These are phyloP conservation scores for Leucoraja erinaceus DNA, from an alignment of 2,113 vertebrate species.

Conservation along the genomic window DNA sequence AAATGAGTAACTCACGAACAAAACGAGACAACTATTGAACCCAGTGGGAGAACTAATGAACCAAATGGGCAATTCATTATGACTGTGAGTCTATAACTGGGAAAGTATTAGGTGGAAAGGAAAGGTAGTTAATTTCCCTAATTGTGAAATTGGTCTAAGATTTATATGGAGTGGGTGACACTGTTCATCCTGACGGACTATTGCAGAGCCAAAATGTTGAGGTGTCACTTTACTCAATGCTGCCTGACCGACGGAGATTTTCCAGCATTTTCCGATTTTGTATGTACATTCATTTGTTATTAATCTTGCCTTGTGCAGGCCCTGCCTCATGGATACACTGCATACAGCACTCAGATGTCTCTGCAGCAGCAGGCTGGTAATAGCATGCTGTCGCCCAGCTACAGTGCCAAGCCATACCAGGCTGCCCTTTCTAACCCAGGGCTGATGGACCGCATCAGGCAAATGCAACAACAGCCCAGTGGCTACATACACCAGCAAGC, in stretches of 20 bases:
- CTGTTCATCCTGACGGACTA: not conserved
- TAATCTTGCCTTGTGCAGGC: not conserved
- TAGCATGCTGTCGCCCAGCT: constrained; percentile 56
- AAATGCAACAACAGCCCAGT: constrained; percentile 55
- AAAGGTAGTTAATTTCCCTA: not conserved
- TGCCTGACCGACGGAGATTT: too few relatives aligned
- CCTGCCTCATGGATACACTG: constrained; percentile 55
- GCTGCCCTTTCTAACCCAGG: constrained; percentile 44
- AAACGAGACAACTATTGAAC: too few relatives aligned
- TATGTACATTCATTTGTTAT: not conserved
- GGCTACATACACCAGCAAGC: constrained; percentile 51
- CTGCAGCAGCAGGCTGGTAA: constrained; percentile 50
- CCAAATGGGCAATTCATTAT: too few relatives aligned
- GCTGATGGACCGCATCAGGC: constrained; percentile 53
- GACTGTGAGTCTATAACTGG: not conserved
- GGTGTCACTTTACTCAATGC: not conserved
- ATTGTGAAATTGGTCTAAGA: not conserved
- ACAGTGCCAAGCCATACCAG: constrained; percentile 44
- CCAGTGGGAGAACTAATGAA: too few relatives aligned
- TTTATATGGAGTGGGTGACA: not conserved
- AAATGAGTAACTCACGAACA: too few relatives aligned
- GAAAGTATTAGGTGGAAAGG: not conserved
- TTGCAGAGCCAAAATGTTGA: too few relatives aligned
- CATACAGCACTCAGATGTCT: constrained; percentile 55
- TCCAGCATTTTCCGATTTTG: too few relatives aligned